phyloP scores from a whole-genome alignment of 1,140 invertebrate genomes.

The Drosophila biarmipes region DNA sequence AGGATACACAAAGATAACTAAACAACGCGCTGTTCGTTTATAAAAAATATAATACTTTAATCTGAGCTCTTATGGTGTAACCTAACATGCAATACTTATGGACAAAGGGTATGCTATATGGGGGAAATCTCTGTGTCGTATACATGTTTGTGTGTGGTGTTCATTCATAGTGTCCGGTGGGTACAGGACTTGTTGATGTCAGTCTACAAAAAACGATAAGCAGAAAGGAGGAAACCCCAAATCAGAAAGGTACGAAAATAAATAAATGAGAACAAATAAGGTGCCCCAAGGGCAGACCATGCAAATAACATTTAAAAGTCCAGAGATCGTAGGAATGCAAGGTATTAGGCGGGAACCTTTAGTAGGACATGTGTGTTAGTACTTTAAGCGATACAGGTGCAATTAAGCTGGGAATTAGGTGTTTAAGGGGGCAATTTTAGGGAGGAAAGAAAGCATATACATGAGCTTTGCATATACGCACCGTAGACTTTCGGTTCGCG shows the following conservation, averaged over 20 bases:
- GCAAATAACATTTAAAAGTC: conserved; percentile 15
- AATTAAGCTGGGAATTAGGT: conserved; percentile 32
- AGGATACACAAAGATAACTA: not conserved
- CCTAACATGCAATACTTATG: conserved; percentile 53
- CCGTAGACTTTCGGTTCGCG: conserved; percentile 93
- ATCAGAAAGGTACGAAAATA: conserved; percentile 18
- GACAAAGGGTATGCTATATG: conserved; percentile 34
- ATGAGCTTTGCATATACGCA: conserved; percentile 84
- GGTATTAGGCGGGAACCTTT: not conserved
- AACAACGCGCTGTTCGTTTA: not conserved
- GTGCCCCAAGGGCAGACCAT: conserved; percentile 10
- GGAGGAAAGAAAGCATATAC: conserved; percentile 24
- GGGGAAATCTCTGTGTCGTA: conserved; percentile 56
- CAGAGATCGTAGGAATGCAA: not conserved
- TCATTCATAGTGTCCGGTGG: conserved; percentile 78
- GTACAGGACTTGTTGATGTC: conserved; percentile 78
- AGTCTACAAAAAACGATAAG: conserved; percentile 68
- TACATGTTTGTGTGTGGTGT: conserved; percentile 38
- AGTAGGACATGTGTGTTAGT: conserved; percentile 16
- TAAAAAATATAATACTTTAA: conserved; percentile 74
- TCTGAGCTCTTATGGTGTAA: conserved; percentile 44
- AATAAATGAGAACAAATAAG: conserved; percentile 5
- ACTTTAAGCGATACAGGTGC: conserved; percentile 16
- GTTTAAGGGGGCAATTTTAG: conserved; percentile 3
- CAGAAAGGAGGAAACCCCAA: conserved; percentile 33